Conservation (phyloP, 2,797 vertebrate species). For the Galaxias olidus region DNA sequence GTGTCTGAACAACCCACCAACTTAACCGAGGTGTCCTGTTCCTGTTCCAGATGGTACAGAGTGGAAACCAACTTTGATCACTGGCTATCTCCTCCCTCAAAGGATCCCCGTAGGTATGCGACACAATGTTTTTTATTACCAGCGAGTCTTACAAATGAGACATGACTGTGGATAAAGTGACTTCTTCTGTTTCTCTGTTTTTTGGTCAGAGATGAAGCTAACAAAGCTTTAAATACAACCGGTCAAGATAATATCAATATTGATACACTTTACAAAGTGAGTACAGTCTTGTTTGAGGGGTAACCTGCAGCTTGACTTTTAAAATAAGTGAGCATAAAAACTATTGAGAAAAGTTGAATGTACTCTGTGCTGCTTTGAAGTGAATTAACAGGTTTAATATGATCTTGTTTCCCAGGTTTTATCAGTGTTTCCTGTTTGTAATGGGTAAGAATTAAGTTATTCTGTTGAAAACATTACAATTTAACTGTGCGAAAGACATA, state of each 20-base stretch:
- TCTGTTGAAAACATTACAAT: constrained; percentile 7
- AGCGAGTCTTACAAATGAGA: no score
- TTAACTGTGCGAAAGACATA: constrained; percentile 33
- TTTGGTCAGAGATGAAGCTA: constrained; percentile 80
- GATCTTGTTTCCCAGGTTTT: constrained; percentile 63
- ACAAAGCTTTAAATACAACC: constrained; percentile 84
- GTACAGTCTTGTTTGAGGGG: neutral
- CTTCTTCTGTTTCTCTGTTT: constrained; percentile 17
- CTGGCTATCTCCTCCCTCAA: constrained; percentile 81
- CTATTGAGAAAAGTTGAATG: neutral
- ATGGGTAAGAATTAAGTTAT: constrained; percentile 59
- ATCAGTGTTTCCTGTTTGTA: constrained; percentile 69
- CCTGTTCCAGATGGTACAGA: constrained; percentile 84
- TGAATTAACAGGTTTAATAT: constrained; percentile 8
- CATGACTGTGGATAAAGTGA: no score
- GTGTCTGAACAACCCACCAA: no score
- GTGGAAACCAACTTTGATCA: constrained; percentile 96
- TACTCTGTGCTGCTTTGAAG: no score
- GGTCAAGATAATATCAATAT: constrained; percentile 83
- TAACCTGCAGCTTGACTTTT: neutral
- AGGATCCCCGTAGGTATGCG: constrained; percentile 81
- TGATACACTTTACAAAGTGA: constrained; percentile 83
- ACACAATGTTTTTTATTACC: constrained; percentile 7
- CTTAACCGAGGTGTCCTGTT: neutral
- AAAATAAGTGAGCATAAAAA: neutral